Conservation (phyloP, 2,888 invertebrate genomes). For the Mechanitis mazaeus region DNA sequence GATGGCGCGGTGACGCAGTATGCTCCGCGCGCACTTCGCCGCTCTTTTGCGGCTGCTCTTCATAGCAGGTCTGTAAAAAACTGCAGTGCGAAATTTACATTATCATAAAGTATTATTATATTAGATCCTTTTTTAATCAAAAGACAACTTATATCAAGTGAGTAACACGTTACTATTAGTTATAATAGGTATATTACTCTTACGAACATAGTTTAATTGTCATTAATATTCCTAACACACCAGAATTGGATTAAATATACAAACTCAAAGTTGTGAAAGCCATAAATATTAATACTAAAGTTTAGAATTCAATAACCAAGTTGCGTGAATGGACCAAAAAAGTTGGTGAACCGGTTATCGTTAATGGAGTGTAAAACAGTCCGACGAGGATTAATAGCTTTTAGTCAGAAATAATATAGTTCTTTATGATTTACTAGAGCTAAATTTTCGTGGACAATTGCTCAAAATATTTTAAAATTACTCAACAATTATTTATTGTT, state of each 20-base stretch:
- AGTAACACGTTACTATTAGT: no score
- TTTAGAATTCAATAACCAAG: conserved; percentile 14
- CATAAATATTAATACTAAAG: conserved; percentile 21
- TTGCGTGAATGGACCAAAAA: conserved; percentile 26
- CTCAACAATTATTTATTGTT: no score
- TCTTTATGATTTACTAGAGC: neutral
- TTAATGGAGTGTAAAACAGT: conserved; percentile 34
- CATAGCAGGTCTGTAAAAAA: conserved; percentile 47
- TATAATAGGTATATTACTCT: no score
- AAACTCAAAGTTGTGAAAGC: conserved; percentile 6
- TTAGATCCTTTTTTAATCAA: no score
- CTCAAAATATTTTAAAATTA: no score
- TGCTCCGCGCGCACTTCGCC: conserved; percentile 63
- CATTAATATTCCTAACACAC: neutral
- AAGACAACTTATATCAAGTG: no score
- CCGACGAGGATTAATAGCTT: conserved; percentile 28
- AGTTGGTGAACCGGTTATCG: conserved; percentile 27
- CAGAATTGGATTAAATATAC: neutral
- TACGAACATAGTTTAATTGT: neutral
- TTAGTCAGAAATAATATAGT: neutral
- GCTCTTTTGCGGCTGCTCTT: conserved; percentile 65
- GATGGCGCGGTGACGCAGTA: conserved; percentile 70
- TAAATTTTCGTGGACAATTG: no score
- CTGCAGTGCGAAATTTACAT: neutral
- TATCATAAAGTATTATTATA: neutral